Evolutionary conservation across 2,113 vertebrate genomes (phyloP).

Genomic region (Pterocles gutturalis): DNA sequence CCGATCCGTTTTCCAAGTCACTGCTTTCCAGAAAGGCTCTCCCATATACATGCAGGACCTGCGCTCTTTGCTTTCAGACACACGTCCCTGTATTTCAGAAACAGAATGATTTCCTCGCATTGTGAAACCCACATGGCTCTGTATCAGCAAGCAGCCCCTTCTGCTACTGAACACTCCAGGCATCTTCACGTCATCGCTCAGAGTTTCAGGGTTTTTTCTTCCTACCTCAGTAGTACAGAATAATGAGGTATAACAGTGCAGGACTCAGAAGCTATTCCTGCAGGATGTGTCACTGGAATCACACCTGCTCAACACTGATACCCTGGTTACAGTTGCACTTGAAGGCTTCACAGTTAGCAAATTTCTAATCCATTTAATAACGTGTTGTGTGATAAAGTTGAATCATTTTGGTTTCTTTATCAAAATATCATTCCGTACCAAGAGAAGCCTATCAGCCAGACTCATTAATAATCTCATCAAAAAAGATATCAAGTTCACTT

Average conservation of each 20-base stretch:
- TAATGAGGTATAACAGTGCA: rapidly evolving
- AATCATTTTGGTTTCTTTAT: background rate
- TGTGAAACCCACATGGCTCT: rapidly evolving
- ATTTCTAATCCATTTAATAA: background rate
- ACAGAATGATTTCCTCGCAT: background rate
- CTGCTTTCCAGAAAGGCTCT: background rate
- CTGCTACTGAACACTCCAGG: background rate
- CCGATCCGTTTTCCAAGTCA: rapidly evolving
- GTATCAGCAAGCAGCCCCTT: background rate
- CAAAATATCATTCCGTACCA: background rate
- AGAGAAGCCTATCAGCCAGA: background rate
- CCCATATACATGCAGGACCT: rapidly evolving
- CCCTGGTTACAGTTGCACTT: background rate
- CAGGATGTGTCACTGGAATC: background rate
- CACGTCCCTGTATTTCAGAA: rapidly evolving
- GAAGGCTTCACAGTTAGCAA: background rate
- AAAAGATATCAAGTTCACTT: constrained; percentile 39
- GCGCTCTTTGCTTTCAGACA: rapidly evolving
- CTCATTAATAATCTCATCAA: background rate
- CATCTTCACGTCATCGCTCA: rapidly evolving
- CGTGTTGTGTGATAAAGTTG: background rate
- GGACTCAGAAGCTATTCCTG: background rate
- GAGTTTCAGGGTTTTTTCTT: background rate
- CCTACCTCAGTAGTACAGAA: background rate
- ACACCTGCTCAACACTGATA: background rate